These are phyloP conservation scores for Lagenorhynchus albirostris DNA, from an alignment of 2,113 vertebrate genomes.

Conservation along the genomic window DNA sequence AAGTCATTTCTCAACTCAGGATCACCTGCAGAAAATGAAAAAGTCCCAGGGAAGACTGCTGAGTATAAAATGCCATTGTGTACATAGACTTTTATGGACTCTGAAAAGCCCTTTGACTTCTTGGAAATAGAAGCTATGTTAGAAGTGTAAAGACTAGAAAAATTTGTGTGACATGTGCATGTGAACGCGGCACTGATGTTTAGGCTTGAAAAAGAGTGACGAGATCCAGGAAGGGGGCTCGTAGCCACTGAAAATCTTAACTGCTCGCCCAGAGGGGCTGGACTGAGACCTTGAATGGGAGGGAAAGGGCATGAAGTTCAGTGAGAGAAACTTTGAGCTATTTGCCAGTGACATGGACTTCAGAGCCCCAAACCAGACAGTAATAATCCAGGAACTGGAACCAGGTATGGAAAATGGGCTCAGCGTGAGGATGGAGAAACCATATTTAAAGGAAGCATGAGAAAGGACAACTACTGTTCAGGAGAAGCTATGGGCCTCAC, in stretches of 20 bases:
- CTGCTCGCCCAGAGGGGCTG: slow-evolving; percentile 68
- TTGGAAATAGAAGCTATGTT: slow-evolving; percentile 74
- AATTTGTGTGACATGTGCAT: slow-evolving; percentile 61
- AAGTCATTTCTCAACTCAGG: slow-evolving; percentile 81
- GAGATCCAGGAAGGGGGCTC: slow-evolving; percentile 61
- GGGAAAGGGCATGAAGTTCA: slow-evolving; percentile 67
- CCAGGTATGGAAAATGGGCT: slow-evolving; percentile 7
- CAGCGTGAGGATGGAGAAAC: slow-evolving; percentile 23
- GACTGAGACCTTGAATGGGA: slow-evolving; percentile 66
- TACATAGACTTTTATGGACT: slow-evolving; percentile 77
- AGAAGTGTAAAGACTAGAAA: slow-evolving; percentile 76
- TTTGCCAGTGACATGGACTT: slow-evolving; percentile 62
- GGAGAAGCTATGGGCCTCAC: neutral
- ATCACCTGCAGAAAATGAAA: slow-evolving; percentile 79
- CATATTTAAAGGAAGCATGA: neutral
- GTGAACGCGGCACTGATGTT: slow-evolving; percentile 70
- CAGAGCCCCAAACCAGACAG: slow-evolving; percentile 58
- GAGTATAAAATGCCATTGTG: slow-evolving; percentile 74
- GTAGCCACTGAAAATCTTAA: slow-evolving; percentile 70
- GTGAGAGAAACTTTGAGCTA: slow-evolving; percentile 58
- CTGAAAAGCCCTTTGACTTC: slow-evolving; percentile 77
- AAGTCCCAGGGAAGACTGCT: slow-evolving; percentile 77
- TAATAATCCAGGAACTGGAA: slow-evolving; percentile 46
- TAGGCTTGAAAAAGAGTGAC: slow-evolving; percentile 72
- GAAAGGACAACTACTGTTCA: neutral